A percentile compares a stretch with the other conserved stretches of the same genome.
phyloP scores from a whole-genome alignment of 2,113 vertebrate species.

The Rhegmatorhina hoffmannsi region DNA sequence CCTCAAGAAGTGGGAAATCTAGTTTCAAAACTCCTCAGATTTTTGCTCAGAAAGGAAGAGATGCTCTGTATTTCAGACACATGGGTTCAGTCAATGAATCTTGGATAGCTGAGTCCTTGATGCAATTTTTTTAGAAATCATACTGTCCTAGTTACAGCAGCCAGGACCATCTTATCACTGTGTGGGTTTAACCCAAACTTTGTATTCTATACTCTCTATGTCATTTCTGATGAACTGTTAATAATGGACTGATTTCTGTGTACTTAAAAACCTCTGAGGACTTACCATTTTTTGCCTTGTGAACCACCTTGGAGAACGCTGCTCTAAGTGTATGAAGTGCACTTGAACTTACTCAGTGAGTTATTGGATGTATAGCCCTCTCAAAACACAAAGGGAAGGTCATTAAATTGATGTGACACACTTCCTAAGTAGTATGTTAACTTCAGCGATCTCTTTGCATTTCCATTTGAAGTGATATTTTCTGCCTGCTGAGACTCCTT shows the following conservation, averaged over 20 bases:
- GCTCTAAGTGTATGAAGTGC: not conserved
- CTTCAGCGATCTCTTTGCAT: not conserved
- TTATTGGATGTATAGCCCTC: not conserved
- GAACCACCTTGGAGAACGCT: not conserved
- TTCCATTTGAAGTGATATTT: slow-evolving; percentile 23
- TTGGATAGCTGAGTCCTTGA: not conserved
- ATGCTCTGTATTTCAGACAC: not conserved
- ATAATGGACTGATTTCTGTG: not conserved
- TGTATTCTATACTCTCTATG: too few species aligned
- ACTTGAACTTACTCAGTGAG: slow-evolving; percentile 6
- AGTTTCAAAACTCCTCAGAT: not conserved
- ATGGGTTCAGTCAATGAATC: not conserved
- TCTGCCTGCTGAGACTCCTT: slow-evolving; percentile 26
- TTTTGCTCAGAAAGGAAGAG: not conserved
- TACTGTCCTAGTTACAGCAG: not conserved
- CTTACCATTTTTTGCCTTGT: not conserved
- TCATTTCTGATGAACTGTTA: too few species aligned
- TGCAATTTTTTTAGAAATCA: not conserved
- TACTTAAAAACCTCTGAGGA: not conserved
- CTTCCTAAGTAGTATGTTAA: slow-evolving; percentile 2
- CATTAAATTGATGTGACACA: not conserved
- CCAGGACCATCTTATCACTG: too few species aligned
- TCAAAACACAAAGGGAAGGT: slow-evolving; percentile 22
- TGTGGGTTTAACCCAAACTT: too few species aligned
- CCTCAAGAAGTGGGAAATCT: not conserved